Evolutionary conservation across 2,888 invertebrate genomes (phyloP).

Genomic region (Ectropis crepuscularia): DNA sequence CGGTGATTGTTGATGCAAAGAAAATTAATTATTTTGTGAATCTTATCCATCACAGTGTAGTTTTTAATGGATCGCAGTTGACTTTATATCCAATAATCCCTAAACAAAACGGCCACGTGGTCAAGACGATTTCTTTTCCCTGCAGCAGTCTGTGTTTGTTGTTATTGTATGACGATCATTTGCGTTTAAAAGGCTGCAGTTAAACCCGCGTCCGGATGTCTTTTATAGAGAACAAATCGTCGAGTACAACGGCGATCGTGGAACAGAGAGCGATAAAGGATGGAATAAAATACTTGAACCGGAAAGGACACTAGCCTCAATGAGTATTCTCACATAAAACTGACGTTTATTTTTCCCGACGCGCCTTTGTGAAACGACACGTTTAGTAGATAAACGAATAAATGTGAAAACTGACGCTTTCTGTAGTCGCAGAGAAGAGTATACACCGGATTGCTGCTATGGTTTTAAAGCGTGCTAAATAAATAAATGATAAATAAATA

Average conservation of each 20-base stretch:
- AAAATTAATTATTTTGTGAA: no score
- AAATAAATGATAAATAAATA: no score
- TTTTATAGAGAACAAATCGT: slow-evolving; percentile 37
- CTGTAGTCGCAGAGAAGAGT: no score
- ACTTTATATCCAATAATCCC: no score
- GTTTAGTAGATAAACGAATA: slow-evolving; percentile 20
- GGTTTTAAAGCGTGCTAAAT: no score
- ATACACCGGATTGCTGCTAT: no score
- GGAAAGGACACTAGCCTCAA: slow-evolving; percentile 31
- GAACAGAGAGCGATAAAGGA: slow-evolving; percentile 26
- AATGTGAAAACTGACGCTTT: slow-evolving; percentile 4
- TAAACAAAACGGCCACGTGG: no score
- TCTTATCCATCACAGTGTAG: no score
- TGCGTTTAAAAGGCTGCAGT: slow-evolving; percentile 30
- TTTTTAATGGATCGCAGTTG: no score
- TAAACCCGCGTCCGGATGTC: slow-evolving; percentile 20
- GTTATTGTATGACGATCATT: slow-evolving; percentile 28
- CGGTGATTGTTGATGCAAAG: no score
- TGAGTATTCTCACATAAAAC: slow-evolving; percentile 28
- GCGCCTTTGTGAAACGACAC: slow-evolving; percentile 31
- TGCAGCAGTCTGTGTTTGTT: slow-evolving; percentile 15
- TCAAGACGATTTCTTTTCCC: background rate
- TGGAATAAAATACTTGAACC: slow-evolving; percentile 29
- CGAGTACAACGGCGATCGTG: slow-evolving; percentile 17
- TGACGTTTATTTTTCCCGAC: slow-evolving; percentile 24